Evolutionary conservation across 2,797 vertebrate species (phyloP).

Genomic region (Octomys mimax): DNA sequence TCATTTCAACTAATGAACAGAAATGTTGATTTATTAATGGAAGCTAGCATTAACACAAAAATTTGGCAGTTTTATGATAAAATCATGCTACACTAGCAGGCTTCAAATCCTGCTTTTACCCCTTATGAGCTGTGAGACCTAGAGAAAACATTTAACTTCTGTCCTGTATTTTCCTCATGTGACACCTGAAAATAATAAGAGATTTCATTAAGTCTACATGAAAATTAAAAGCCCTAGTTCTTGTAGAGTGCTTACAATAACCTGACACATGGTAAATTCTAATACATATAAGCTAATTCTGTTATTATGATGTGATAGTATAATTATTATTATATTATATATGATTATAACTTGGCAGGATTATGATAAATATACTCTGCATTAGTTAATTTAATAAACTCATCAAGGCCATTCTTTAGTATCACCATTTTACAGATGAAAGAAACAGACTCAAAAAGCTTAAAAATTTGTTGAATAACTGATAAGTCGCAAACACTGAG

Average conservation of each 20-base stretch:
- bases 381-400: background rate
- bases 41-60: background rate
- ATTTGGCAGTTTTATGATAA: background rate
- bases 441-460: background rate
- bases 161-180: background rate
- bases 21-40: background rate
- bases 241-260: too few species aligned
- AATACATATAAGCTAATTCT: background rate
- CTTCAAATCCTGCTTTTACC: background rate
- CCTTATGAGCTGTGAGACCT: background rate
- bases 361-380: background rate
- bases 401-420: too few species aligned
- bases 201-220: too few species aligned
- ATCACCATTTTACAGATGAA: background rate
- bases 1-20: background rate
- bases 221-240: background rate
- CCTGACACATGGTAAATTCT: background rate
- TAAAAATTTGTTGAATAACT: background rate
- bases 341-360: background rate
- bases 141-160: background rate
- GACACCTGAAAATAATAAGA: too few species aligned
- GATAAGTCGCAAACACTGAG: background rate
- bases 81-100: background rate
- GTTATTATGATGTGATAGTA: background rate
- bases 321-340: background rate